Evolutionary conservation across 1,140 invertebrate species (phyloP), one percentile per base, ranked within the genome.

Genomic region (Araneus ventricosus): DNA sequence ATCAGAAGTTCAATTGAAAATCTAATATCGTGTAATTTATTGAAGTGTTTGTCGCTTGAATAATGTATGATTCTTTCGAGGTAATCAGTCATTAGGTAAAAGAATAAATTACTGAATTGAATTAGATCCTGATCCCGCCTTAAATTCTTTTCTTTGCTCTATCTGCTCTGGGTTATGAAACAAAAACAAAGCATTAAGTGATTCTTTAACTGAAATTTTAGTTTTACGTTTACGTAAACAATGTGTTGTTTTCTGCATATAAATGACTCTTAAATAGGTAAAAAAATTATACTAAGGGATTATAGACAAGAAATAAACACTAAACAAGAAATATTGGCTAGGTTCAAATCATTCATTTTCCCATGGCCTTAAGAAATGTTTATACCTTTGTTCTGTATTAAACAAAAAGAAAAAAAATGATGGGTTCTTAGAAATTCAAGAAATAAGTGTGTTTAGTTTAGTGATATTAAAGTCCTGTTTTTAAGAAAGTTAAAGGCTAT

Each of bases 41-140:
- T 84, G 79, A 91, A 91, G 89, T 91, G 89, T 91, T 63, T 82
- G 89, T 91, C 57, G 79, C 79, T 84, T 91, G 89, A 91, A 91
- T 84, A 91, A 91, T 84, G 89, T 45, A 84, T 84, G 89, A 91
- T 30, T 17, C 57, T 63, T 52, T 45, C 39, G 22, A 61, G 24
- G 37, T 84, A 84, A 91, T 84, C 75, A 89, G 82, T 63, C 79
- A 82, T 91, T 91, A 84, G 75, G 41, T 91, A 91, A 91, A 91
- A 91, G 34, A 90, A 79, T 82, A 34, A n/a, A 75, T 91, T 91
- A 84, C 63, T 30, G 45, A 91, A 84, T 61, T 45, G 52, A 84
- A 84, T 79, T 67, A 41, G 87, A 27, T 22, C 10, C 30, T 59
- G 85, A 45, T 34, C n/a, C 57, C 80, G 22, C 80, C 22, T 84